These are phyloP conservation scores for Sapayoa aenigma DNA, from an alignment of 2,113 vertebrate species.

Conservation along the genomic window DNA sequence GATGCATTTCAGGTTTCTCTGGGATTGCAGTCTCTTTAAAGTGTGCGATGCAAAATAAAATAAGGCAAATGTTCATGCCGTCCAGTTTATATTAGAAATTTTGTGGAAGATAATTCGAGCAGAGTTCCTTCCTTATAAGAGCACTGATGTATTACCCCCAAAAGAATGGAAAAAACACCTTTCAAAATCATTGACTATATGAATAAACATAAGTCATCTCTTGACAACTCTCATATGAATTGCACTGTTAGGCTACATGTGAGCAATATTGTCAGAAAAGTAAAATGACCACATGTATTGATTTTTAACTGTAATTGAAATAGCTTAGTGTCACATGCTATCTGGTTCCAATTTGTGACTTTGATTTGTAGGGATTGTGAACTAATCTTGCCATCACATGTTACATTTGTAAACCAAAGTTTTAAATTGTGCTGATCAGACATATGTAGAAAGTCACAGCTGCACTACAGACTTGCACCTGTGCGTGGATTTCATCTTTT, in stretches of 20 bases:
- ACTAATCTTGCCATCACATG: constrained; percentile 42
- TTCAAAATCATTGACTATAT: background rate
- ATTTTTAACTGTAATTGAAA: constrained; percentile 37
- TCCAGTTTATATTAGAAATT: background rate
- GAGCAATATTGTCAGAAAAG: background rate
- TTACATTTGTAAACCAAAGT: constrained; percentile 50
- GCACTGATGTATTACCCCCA: background rate
- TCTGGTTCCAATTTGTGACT: constrained; percentile 53
- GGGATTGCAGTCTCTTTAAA: background rate
- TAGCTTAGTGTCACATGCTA: background rate
- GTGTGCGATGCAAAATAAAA: background rate
- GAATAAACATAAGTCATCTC: background rate
- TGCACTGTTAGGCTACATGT: background rate
- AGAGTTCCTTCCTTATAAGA: background rate
- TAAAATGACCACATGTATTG: background rate
- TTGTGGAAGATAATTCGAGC: background rate
- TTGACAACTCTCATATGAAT: background rate
- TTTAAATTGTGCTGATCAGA: constrained; percentile 31
- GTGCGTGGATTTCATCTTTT: constrained; percentile 20
- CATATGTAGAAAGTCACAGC: constrained; percentile 35
- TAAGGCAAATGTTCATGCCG: background rate
- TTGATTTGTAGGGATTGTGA: constrained; percentile 52
- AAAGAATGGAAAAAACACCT: background rate
- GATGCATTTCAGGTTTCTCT: background rate
- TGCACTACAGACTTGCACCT: constrained; percentile 38